phyloP scores from a whole-genome alignment of 2,113 vertebrate genomes.

The Gadus chalcogrammus region DNA sequence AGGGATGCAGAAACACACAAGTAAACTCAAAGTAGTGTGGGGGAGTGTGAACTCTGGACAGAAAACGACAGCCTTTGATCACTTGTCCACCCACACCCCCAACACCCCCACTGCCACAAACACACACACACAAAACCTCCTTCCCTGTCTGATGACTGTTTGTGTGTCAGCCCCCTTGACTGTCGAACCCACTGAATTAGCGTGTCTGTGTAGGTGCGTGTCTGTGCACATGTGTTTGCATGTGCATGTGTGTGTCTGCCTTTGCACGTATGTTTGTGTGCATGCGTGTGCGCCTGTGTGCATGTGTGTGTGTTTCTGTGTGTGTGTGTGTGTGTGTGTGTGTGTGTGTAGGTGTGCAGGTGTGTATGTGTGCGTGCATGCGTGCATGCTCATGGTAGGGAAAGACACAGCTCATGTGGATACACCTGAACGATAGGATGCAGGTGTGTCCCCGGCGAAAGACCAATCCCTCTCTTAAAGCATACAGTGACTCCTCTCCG shows the following conservation, averaged over 20 bases:
- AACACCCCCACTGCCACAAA: no score
- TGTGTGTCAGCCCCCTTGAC: conserved; percentile 44
- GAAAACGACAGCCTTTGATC: conserved; percentile 62
- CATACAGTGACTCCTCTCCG: conserved; percentile 48
- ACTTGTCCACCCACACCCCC: conserved; percentile 31
- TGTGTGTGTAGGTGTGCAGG: conserved; percentile 40
- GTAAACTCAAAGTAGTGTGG: conserved; percentile 21
- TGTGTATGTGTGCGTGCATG: neutral
- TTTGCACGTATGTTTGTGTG: neutral
- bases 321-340: no score
- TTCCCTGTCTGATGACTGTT: conserved; percentile 58
- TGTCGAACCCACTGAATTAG: conserved; percentile 38
- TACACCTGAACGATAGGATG: conserved; percentile 38
- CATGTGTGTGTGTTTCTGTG: no score
- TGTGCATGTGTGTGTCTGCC: neutral
- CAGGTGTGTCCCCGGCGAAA: conserved; percentile 60
- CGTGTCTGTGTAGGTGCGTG: conserved; percentile 10
- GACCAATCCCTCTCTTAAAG: conserved; percentile 45
- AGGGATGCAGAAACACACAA: conserved; percentile 12
- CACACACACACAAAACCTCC: no score
- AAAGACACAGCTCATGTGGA: neutral
- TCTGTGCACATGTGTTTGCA: conserved; percentile 7
- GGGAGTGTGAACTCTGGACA: conserved; percentile 61
- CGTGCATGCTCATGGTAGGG: neutral
- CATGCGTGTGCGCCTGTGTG: conserved; percentile 22